phyloP scores from a whole-genome alignment of 1,140 invertebrate genomes.

The Penaeus indicus region DNA sequence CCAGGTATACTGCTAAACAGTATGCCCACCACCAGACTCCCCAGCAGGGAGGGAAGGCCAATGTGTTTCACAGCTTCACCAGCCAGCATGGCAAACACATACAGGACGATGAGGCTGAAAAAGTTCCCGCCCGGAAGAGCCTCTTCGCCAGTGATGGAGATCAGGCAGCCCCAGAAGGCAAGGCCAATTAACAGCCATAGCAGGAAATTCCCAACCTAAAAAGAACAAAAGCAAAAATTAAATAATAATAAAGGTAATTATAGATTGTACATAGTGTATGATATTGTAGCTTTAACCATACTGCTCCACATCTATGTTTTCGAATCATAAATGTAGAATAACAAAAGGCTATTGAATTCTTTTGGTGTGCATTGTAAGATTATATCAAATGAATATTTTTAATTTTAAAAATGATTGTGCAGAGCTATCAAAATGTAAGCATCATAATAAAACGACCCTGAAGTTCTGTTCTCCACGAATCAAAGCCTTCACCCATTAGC shows the following conservation, averaged over 20 bases:
- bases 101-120: slow-evolving; percentile 62
- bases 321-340: too few species aligned
- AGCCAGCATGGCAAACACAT: slow-evolving; percentile 55
- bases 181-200: slow-evolving; percentile 44
- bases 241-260: neutral
- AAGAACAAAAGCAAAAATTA: neutral
- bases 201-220: slow-evolving; percentile 53
- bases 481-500: too few species aligned
- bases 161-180: slow-evolving; percentile 48
- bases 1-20: slow-evolving; percentile 80
- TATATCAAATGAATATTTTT: too few species aligned
- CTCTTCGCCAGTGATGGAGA: slow-evolving; percentile 54
- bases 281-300: neutral
- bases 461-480: too few species aligned
- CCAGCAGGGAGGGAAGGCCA: slow-evolving; percentile 85
- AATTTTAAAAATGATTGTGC: too few species aligned
- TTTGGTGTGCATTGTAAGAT: too few species aligned
- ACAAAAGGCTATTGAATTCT: too few species aligned
- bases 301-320: too few species aligned
- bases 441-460: too few species aligned
- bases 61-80: slow-evolving; percentile 83
- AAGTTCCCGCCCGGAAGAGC: slow-evolving; percentile 63
- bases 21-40: slow-evolving; percentile 87
- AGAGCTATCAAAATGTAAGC: too few species aligned
- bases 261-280: neutral